Percentiles rank a stretch among this genome's conserved stretches.
phyloP scores from a whole-genome alignment of 2,113 vertebrate genomes.

The Rostratula benghalensis region DNA sequence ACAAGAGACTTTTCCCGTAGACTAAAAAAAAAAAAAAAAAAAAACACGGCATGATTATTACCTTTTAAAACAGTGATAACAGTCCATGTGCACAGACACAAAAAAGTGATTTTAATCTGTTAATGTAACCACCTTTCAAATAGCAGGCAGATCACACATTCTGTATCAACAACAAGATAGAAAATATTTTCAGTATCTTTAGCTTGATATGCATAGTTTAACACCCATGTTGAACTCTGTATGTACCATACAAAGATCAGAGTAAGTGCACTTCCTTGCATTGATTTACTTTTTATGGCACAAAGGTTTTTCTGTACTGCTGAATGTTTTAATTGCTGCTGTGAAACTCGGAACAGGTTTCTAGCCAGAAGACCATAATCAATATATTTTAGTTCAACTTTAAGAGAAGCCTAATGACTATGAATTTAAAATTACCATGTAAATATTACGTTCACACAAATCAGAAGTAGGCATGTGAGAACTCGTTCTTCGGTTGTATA shows the following conservation, averaged over 20 bases:
- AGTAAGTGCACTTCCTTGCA: slow-evolving; percentile 66
- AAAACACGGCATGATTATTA: no score
- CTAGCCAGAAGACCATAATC: slow-evolving; percentile 29
- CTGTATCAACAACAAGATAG: slow-evolving; percentile 14
- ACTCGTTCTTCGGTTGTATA: neutral
- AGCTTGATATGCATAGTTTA: slow-evolving; percentile 45
- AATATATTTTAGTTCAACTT: neutral
- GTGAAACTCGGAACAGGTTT: neutral
- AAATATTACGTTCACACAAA: neutral
- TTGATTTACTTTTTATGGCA: slow-evolving; percentile 32
- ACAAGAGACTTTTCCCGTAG: neutral
- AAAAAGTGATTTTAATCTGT: slow-evolving; percentile 43
- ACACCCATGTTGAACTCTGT: slow-evolving; percentile 53
- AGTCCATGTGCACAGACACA: neutral
- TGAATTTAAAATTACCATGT: neutral
- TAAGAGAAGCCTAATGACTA: neutral
- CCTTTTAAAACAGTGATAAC: neutral
- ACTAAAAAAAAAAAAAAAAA: neutral
- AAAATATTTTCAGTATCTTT: slow-evolving; percentile 54
- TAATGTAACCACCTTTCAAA: slow-evolving; percentile 17
- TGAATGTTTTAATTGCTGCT: neutral
- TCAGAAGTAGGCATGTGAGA: slow-evolving; percentile 4
- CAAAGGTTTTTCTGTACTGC: slow-evolving; percentile 40
- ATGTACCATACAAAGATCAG: slow-evolving; percentile 49
- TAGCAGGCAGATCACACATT: slow-evolving; percentile 31